Evolutionary conservation across 2,113 vertebrate genomes (phyloP), one percentile per base, ranked within the genome.

Genomic region (Pituophis catenifer): DNA sequence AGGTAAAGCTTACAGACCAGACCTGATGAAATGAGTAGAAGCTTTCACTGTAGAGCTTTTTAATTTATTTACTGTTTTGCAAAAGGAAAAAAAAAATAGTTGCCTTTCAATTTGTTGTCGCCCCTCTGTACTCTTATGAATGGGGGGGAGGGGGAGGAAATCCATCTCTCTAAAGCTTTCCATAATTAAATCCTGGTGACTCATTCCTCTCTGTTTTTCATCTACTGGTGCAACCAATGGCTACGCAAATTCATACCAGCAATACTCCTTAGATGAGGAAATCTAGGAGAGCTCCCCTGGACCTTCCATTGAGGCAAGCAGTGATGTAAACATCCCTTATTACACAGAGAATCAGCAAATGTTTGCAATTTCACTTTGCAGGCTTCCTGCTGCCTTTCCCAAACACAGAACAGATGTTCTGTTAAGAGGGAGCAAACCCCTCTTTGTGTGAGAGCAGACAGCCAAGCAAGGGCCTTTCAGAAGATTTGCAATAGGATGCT

Each of bases 371-470:
- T 91, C 54, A 86, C 81, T 91, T 58, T 91, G 90, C 75, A 48
- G 33, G 75, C 54, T 57, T 86, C 54, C 75, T 24, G 21, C 44
- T 19, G 12, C 44, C 50, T 19, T 75, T 24, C 5, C 90, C 90
- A 86, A 86, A 86, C 75, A 58, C 85, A 57, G 5, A 91, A 91
- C 90, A 91, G 90, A 86, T 91, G 55, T 33, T 59, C 26, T 59
- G 26, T n/a, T 87, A 29, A 87, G 81, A 87, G 90, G n/a, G 70
- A 44, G 65, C 52, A 26, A 85, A 33, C 23, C 8, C 2, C 24
- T 15, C 75, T 91, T 57, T 86, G 75, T 86, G 33, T 21, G 53
- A 12, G 38, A 2, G 19, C 85, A 59, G 55, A 52, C 9, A 91
- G 38, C 26, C 44, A 87, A 26, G 55, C 44, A 17, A 75, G 50